Evolutionary conservation across 2,113 vertebrate species (phyloP).

Genomic region (Panurus biarmicus): DNA sequence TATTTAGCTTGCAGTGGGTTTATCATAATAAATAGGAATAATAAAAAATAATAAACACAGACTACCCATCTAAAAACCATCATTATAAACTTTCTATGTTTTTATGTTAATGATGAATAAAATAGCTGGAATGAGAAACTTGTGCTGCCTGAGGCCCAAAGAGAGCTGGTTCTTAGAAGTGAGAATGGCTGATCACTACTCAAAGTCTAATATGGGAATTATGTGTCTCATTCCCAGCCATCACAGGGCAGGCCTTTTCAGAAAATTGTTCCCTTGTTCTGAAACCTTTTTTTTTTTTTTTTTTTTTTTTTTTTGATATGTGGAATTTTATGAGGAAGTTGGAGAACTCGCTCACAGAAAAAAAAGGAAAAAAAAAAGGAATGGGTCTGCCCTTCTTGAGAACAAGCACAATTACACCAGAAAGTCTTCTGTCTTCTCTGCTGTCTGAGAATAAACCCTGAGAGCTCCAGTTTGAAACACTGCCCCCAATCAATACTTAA

Average conservation of each 20-base stretch:
- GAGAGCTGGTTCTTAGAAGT: background rate
- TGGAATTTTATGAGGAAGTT: background rate
- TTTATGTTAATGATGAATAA: background rate
- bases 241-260: background rate
- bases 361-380: background rate
- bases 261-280: background rate
- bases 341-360: background rate
- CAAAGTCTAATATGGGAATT: background rate
- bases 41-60: background rate
- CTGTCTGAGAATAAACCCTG: background rate
- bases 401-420: background rate
- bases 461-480: background rate
- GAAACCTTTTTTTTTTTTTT: background rate
- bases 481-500: rapidly evolving
- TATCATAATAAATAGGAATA: background rate
- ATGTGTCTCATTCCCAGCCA: background rate
- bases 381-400: background rate
- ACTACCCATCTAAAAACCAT: background rate
- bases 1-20: background rate
- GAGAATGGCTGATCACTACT: background rate
- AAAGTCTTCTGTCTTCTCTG: background rate
- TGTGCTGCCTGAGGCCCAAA: background rate
- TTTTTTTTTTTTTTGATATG: rapidly evolving
- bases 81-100: background rate
- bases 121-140: background rate